Conservation (phyloP, 2,888 invertebrate genomes). For the Atrina japonica region DNA sequence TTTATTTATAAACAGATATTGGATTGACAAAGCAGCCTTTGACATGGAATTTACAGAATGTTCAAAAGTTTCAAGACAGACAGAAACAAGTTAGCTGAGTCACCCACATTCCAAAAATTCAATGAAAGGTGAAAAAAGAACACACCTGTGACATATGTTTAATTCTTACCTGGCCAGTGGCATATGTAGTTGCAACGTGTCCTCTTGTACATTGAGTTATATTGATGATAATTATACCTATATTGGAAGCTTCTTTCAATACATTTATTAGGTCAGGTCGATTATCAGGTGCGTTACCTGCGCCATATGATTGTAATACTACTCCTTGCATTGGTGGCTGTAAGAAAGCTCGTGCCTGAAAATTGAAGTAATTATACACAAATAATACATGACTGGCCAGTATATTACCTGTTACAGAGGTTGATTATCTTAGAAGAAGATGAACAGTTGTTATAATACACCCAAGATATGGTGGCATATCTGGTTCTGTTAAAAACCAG, state of each 20-base stretch:
- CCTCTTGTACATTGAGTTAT: slow-evolving; percentile 95
- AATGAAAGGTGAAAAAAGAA: too few relatives aligned
- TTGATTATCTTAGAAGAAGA: too few relatives aligned
- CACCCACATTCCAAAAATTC: too few relatives aligned
- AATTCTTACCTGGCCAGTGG: slow-evolving; percentile 88
- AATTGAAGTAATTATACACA: background rate
- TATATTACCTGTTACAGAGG: background rate
- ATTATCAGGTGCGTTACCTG: slow-evolving; percentile 94
- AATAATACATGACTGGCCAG: background rate
- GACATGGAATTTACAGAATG: too few relatives aligned
- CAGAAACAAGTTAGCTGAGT: too few relatives aligned
- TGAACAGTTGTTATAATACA: too few relatives aligned
- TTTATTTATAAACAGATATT: too few relatives aligned
- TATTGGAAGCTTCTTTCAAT: slow-evolving; percentile 86
- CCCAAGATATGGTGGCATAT: background rate
- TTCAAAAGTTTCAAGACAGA: too few relatives aligned
- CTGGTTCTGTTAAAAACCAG: background rate
- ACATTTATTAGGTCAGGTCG: slow-evolving; percentile 89
- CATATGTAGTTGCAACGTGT: slow-evolving; percentile 89
- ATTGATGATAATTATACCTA: slow-evolving; percentile 91
- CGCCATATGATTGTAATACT: slow-evolving; percentile 94
- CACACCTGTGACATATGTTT: too few relatives aligned
- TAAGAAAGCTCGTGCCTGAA: slow-evolving; percentile 82
- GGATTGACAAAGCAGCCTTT: too few relatives aligned
- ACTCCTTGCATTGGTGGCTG: slow-evolving; percentile 89